Conservation (phyloP, 2,797 vertebrate genomes). For the Erpetoichthys calabaricus region DNA sequence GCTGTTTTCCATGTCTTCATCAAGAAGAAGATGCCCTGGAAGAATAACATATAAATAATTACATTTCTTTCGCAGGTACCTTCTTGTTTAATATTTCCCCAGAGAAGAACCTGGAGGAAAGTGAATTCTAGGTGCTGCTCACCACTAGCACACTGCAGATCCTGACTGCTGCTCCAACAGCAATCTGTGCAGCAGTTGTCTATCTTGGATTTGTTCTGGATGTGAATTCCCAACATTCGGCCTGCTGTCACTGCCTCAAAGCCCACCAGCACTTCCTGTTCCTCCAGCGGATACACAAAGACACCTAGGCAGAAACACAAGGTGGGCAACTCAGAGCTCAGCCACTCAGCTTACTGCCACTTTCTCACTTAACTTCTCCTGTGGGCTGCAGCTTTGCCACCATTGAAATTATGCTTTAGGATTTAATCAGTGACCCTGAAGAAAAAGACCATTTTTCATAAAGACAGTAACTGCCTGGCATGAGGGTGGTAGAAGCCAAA, state of each 20-base stretch:
- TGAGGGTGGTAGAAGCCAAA: too few relatives aligned
- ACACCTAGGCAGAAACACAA: constrained; percentile 46
- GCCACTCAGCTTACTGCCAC: too few relatives aligned
- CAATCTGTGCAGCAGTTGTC: constrained; percentile 73
- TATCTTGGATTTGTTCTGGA: constrained; percentile 61
- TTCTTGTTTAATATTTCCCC: background rate
- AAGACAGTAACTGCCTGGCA: too few relatives aligned
- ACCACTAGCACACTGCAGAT: constrained; percentile 47
- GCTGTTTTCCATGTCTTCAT: constrained; percentile 70
- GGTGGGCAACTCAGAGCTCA: background rate
- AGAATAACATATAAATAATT: background rate
- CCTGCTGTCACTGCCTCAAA: constrained; percentile 70
- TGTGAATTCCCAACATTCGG: constrained; percentile 63
- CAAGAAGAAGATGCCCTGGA: constrained; percentile 80
- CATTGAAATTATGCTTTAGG: too few relatives aligned
- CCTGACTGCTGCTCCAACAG: constrained; percentile 37
- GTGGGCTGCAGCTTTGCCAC: too few relatives aligned
- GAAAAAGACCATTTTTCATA: too few relatives aligned
- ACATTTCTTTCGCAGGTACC: background rate
- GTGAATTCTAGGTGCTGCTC: constrained; percentile 31
- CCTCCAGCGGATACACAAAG: constrained; percentile 85
- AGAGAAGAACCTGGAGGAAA: background rate
- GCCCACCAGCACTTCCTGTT: constrained; percentile 76
- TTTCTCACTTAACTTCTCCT: too few relatives aligned
- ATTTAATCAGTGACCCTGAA: too few relatives aligned